Evolutionary conservation across 2,888 invertebrate species (phyloP).

Genomic region (Carcina quercana): DNA sequence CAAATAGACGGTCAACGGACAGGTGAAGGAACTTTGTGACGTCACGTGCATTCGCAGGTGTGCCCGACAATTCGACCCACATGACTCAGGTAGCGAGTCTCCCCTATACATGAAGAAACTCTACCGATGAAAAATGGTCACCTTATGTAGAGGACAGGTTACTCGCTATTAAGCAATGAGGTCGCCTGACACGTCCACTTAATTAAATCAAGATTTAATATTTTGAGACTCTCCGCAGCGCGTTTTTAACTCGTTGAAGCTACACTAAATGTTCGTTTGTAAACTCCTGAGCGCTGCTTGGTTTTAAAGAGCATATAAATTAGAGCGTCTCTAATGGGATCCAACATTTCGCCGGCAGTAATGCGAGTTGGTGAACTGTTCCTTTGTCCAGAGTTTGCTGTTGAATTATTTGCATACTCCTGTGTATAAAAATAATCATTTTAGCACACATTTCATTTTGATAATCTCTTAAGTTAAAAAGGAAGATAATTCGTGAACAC

Average conservation of each 20-base stretch:
- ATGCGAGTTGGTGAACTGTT: slow-evolving; percentile 44
- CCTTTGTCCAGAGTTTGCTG: slow-evolving; percentile 35
- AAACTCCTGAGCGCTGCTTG: slow-evolving; percentile 7
- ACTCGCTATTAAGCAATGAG: too few relatives aligned
- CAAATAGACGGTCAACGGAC: slow-evolving; percentile 28
- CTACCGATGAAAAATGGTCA: too few relatives aligned
- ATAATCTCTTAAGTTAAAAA: slow-evolving; percentile 13
- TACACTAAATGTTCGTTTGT: too few relatives aligned
- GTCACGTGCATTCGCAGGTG: slow-evolving; percentile 44
- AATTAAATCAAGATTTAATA: too few relatives aligned
- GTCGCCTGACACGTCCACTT: too few relatives aligned
- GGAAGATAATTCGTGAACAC: slow-evolving; percentile 1
- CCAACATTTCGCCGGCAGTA: slow-evolving; percentile 35
- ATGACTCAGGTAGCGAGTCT: slow-evolving; percentile 30
- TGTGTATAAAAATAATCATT: slow-evolving; percentile 27
- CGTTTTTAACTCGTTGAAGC: too few relatives aligned
- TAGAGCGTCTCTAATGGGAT: slow-evolving; percentile 36
- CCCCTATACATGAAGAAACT: too few relatives aligned
- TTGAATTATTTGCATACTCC: slow-evolving; percentile 43
- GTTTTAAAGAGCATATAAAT: slow-evolving; percentile 31
- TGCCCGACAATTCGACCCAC: slow-evolving; percentile 32
- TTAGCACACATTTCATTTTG: slow-evolving; percentile 27
- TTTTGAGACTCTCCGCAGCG: too few relatives aligned
- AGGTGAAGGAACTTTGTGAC: slow-evolving; percentile 52
- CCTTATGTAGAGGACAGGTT: too few relatives aligned